phyloP scores from a whole-genome alignment of 2,888 invertebrate species.

The Macrostomum cliftonense region DNA sequence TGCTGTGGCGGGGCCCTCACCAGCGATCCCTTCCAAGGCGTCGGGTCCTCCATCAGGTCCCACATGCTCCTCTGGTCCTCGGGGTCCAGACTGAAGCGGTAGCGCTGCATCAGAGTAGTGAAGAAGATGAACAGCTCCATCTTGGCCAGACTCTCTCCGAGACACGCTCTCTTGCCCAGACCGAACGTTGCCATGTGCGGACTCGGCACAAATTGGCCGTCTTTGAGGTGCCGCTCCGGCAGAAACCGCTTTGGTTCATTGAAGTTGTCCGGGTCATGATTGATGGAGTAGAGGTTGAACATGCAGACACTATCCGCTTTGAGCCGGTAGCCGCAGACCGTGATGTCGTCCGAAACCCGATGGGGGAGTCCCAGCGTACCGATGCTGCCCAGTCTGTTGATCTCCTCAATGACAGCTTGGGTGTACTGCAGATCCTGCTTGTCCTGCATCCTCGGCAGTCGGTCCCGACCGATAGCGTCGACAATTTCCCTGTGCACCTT shows the following conservation, averaged over 20 bases:
- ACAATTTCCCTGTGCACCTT: conserved; percentile 36
- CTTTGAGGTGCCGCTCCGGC: conserved; percentile 19
- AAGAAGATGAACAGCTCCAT: conserved; percentile 7
- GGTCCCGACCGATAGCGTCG: conserved; percentile 24
- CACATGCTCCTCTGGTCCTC: too few species aligned
- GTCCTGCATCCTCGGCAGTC: conserved; percentile 15
- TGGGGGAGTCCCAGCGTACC: conserved; percentile 18
- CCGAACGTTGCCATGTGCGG: conserved; percentile 5
- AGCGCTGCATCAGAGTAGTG: conserved; percentile 3
- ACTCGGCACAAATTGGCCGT: conserved; percentile 1
- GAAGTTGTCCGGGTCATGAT: conserved; percentile 17
- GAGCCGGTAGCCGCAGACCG: conserved; percentile 20
- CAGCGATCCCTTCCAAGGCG: too few species aligned
- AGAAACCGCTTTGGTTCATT: conserved; percentile 18
- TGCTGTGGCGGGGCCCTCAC: too few species aligned
- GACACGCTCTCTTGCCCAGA: conserved; percentile 6
- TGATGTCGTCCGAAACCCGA: conserved; percentile 16
- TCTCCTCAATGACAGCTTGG: conserved; percentile 23
- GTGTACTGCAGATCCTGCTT: conserved; percentile 15
- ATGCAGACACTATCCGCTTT: conserved; percentile 18
- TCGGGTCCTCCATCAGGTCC: too few species aligned
- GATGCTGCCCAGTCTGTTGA: conserved; percentile 18
- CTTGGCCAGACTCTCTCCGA: conserved; percentile 7
- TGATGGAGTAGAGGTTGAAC: conserved; percentile 17
- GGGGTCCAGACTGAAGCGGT: not conserved